A percentile compares a stretch with the other conserved stretches of the same genome.
Conservation (phyloP, 2,797 vertebrate genomes). For the Artibeus jamaicensis region DNA sequence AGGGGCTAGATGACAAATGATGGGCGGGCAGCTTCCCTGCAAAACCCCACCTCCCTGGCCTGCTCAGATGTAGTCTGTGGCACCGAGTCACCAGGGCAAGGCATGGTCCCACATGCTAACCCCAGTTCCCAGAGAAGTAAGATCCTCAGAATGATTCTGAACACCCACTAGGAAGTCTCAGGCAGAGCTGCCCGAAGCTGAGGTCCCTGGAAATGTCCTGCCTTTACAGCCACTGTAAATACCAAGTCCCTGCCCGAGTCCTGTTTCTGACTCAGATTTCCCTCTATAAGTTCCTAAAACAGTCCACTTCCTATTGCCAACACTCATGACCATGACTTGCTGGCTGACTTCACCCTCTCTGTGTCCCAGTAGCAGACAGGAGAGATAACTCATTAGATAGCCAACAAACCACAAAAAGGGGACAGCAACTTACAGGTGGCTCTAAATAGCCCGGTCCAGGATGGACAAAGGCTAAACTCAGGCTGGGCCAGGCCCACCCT, state of each 20-base stretch:
- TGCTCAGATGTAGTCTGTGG: not conserved
- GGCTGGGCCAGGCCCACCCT: not conserved
- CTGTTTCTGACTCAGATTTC: not conserved
- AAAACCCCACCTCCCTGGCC: too few relatives aligned
- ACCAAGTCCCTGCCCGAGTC: not conserved
- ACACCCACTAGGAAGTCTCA: not conserved
- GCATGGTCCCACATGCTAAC: not conserved
- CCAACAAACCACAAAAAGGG: not conserved
- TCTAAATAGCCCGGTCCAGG: not conserved
- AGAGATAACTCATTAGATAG: not conserved
- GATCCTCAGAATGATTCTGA: not conserved
- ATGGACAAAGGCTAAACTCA: not conserved
- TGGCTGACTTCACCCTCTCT: not conserved
- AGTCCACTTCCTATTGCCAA: not conserved
- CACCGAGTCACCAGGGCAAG: not conserved
- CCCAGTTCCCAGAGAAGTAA: not conserved
- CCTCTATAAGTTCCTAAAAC: not conserved
- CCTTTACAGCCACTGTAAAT: not conserved
- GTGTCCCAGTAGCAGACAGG: not conserved
- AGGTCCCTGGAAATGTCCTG: not conserved
- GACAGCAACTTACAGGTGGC: not conserved
- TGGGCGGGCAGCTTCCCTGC: rapidly evolving
- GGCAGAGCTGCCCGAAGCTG: not conserved
- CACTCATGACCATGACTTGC: constrained; percentile 25
- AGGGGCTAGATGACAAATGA: not conserved